Conservation (phyloP, 2,113 vertebrate species). For the Callaeas wilsoni region DNA sequence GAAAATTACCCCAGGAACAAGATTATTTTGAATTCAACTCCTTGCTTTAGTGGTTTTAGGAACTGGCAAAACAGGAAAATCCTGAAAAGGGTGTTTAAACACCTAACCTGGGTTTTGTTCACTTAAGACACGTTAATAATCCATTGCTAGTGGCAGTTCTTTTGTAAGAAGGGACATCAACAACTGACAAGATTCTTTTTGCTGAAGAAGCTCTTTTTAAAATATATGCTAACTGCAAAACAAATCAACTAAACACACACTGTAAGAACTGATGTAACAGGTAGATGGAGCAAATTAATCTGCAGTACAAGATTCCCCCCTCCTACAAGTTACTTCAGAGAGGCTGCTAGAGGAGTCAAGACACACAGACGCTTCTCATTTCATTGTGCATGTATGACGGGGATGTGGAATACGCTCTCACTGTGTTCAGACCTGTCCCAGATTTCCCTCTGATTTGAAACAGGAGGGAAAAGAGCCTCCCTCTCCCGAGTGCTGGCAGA, state of each 20-base stretch:
- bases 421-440: conserved; percentile 49
- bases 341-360: background rate
- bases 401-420: background rate
- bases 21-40: conserved; percentile 26
- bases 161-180: background rate
- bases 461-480: background rate
- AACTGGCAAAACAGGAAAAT: conserved; percentile 53
- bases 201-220: conserved; percentile 11
- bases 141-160: conserved; percentile 42
- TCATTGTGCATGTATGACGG: background rate
- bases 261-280: conserved; percentile 29
- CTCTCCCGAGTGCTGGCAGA: background rate
- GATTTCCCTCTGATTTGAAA: background rate
- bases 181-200: background rate
- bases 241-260: background rate
- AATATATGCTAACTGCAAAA: background rate
- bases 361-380: background rate
- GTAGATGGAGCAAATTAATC: conserved; percentile 25
- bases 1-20: conserved; percentile 44
- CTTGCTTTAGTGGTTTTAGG: conserved; percentile 17
- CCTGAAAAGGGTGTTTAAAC: conserved; percentile 45
- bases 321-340: background rate
- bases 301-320: background rate
- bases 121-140: conserved; percentile 29
- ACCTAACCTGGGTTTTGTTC: conserved; percentile 26